Base-by-base conservation (phyloP, 2,888 invertebrate genomes). In the Ypsolopha sequella region DNA sequence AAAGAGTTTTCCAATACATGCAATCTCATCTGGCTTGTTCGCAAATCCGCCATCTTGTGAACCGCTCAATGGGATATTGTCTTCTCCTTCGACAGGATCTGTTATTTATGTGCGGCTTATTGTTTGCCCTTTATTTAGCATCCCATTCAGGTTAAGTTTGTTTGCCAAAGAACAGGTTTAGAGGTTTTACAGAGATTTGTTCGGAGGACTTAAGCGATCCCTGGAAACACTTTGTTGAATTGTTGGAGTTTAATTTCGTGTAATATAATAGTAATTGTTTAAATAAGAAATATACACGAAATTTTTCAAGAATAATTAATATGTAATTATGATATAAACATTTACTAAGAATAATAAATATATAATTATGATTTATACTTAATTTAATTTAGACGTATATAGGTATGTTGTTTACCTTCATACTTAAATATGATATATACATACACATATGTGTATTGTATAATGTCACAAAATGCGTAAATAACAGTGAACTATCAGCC, bases 31-130 rank as follows among this genome's bases (percentile, higher is more conserved):
- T 68, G 63, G 59, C 48, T 53, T 35, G n/a, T 57, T 46, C 58
- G 65, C 51, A 43, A 50, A 73, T 70, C 73, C 67, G 67, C 68
- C 73, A 72, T 71, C 66, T 77, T 78, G 73, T 69, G 61, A 64
- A 60, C 52, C 39, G 57, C 55, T 58, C 59, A 57, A 60, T 61
- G 62, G 62, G 62, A 74, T 73, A 85, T 85, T 84, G 86, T 85
- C 84, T 82, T 74, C 79, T 71, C 66, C 74, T 77, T 75, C 70
- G 68, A 70, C 72, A 73, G 34, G 79, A 82, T 81, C 80, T 73
- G 71, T 73, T 84, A 80, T 85, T 85, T 85, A 82, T 82, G 78
- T 77, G 57, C 51, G 70, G 75, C 75, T 79, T 73, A 70, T 66
- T 66, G 65, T 68, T 60, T 57, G 56, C 60, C 63, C 65, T 66